Percentiles rank a stretch among this genome's conserved stretches.
Conservation (phyloP, 2,888 invertebrate species). For the Scaptomyza tumidula region DNA sequence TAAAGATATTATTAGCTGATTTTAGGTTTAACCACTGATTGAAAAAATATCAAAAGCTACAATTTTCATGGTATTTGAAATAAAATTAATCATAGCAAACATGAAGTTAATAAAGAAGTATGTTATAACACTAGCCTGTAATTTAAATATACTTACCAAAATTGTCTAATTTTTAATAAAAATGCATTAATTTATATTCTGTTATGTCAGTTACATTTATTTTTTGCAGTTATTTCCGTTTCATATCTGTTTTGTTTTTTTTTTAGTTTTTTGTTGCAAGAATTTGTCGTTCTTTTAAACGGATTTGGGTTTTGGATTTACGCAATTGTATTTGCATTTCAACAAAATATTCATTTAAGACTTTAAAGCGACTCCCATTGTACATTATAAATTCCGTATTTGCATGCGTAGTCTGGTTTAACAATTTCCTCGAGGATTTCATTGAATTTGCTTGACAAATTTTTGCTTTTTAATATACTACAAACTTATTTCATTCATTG, state of each 20-base stretch:
- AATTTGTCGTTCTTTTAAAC: conserved; percentile 67
- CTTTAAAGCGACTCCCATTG: conserved; percentile 80
- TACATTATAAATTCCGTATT: conserved; percentile 79
- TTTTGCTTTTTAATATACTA: conserved; percentile 45
- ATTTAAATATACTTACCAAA: conserved; percentile 19
- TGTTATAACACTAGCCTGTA: no score
- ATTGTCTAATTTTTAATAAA: background rate
- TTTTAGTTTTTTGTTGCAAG: conserved; percentile 54
- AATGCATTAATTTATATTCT: conserved; percentile 34
- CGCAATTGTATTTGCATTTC: conserved; percentile 56
- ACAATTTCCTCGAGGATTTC: conserved; percentile 62
- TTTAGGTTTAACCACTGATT: no score
- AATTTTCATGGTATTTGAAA: no score
- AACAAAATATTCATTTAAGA: conserved; percentile 68
- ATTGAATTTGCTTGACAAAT: conserved; percentile 49
- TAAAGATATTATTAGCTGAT: no score
- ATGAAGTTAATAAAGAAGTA: no score
- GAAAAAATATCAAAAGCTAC: no score
- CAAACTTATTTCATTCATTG: conserved; percentile 46
- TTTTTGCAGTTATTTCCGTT: conserved; percentile 75
- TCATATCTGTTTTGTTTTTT: conserved; percentile 61
- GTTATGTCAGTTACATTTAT: conserved; percentile 79
- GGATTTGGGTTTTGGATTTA: conserved; percentile 62
- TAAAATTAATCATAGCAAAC: no score
- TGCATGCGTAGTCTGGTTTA: conserved; percentile 78